These are phyloP conservation scores for Eidolon helvum DNA, from an alignment of 2,113 vertebrate genomes.

Conservation along the genomic window DNA sequence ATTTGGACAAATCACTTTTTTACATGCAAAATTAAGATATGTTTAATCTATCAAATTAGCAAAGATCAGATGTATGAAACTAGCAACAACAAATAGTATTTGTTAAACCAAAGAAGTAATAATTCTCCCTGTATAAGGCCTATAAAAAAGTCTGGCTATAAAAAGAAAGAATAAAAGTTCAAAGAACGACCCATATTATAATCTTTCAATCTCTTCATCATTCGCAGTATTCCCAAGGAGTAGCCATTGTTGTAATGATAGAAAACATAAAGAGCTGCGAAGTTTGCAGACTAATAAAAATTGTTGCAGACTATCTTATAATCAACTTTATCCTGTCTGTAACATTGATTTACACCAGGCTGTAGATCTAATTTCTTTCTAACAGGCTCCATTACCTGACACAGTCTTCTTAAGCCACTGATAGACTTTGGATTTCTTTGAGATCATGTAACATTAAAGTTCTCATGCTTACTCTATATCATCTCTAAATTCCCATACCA, in stretches of 20 bases:
- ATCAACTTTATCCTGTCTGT: conserved; percentile 5
- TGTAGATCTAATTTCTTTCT: conserved; percentile 20
- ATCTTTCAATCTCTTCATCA: conserved; percentile 26
- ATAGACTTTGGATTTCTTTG: conserved; percentile 24
- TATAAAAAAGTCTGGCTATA: neutral
- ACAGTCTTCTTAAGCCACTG: conserved; percentile 33
- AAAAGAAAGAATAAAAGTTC: conserved; percentile 44
- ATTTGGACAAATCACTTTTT: conserved; percentile 36
- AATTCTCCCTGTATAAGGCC: neutral
- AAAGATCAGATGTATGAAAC: neutral
- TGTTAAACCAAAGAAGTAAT: conserved; percentile 25
- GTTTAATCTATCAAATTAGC: conserved; percentile 26
- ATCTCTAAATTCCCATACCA: conserved; percentile 43
- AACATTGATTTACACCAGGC: conserved; percentile 18
- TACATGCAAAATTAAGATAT: conserved; percentile 36
- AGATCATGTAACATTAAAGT: conserved; percentile 40
- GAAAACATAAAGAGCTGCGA: conserved; percentile 40
- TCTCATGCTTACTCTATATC: conserved; percentile 11
- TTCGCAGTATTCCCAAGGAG: conserved; percentile 19
- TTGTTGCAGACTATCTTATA: neutral
- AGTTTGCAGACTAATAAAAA: conserved; percentile 47
- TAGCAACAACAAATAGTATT: conserved; percentile 12
- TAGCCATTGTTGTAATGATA: neutral
- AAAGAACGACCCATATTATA: conserved; percentile 6
- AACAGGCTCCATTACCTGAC: neutral